Base-by-base conservation (phyloP, 2,113 vertebrate genomes). In the Hemicordylus capensis region DNA sequence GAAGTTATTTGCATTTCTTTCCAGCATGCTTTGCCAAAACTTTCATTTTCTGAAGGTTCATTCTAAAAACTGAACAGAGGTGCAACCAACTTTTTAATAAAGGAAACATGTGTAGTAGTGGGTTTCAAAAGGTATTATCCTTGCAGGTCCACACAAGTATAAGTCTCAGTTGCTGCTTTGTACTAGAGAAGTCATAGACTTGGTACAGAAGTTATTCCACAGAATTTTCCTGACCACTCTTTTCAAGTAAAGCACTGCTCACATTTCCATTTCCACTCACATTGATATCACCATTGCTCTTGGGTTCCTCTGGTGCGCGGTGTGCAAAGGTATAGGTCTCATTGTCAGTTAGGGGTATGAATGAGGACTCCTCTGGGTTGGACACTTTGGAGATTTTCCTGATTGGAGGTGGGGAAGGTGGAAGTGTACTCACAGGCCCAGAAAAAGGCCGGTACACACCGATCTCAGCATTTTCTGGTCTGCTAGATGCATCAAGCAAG, bases 251-350 rank as follows among this genome's bases (percentile, higher is more conserved):
- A 72, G 96, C 95, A 0, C 86, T 5, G 0, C 48, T 63, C 1
- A 63, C 12, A 80, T 94, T 96, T 5, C 94, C 91, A 0, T 84
- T 51, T 63, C 19, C 75, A 28, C 83, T 91, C 77, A 48, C 80
- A 74, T 58, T 76, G 75, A 6, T 44, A 1, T 95, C 95, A 1
- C 92, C 93, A 0, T 42, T 91, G 89, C 73, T 94, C 11, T 91
- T 87, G 0, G 1, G 76, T 11, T 87, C 85, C 66, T 70, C 88
- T 0, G 28, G 34, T 67, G 87, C 86, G 85, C 93, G 95, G 85
- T 97, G 96, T 61, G 95, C 94, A 85, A 99, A 98, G 0, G 97
- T 97, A 90, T 98, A 98, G 7, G 96, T 91, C 42, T 98, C 97
- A 0, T 96, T 97, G 76, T 97, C 96, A 69, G 95, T 90, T 95